These are phyloP conservation scores for Byasa hedistus DNA, from an alignment of 2,888 invertebrate genomes.

Conservation along the genomic window DNA sequence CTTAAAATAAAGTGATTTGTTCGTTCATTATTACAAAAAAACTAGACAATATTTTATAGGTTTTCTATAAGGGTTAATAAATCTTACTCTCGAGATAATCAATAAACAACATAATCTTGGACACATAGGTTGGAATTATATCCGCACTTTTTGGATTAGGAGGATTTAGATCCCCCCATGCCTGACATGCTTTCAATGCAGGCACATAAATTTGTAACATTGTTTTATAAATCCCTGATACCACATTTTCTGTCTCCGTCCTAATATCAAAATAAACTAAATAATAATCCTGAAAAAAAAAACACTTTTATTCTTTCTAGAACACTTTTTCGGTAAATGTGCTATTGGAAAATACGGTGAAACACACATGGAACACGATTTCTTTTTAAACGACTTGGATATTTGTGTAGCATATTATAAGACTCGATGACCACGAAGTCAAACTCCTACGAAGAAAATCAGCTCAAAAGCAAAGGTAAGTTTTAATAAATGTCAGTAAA, in stretches of 20 bases:
- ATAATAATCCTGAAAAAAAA: slow-evolving; percentile 60
- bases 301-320: neutral
- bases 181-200: slow-evolving; percentile 55
- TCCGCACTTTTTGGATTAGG: slow-evolving; percentile 67
- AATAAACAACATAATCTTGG: slow-evolving; percentile 67
- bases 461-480: too few species aligned
- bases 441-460: too few species aligned
- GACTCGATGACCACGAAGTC: too few species aligned
- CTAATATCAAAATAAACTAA: slow-evolving; percentile 57
- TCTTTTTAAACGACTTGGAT: too few species aligned
- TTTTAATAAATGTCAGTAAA: too few species aligned
- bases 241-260: slow-evolving; percentile 65
- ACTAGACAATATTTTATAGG: too few species aligned
- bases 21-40: too few species aligned
- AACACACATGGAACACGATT: too few species aligned
- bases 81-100: slow-evolving; percentile 70
- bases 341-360: too few species aligned
- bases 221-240: slow-evolving; percentile 65
- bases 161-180: slow-evolving; percentile 72
- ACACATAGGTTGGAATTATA: slow-evolving; percentile 60
- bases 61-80: neutral
- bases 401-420: too few species aligned
- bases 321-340: too few species aligned
- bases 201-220: slow-evolving; percentile 58
- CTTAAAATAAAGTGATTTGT: too few species aligned